Conservation (phyloP, 2,113 vertebrate species). For the Rhagologus leucostigma region DNA sequence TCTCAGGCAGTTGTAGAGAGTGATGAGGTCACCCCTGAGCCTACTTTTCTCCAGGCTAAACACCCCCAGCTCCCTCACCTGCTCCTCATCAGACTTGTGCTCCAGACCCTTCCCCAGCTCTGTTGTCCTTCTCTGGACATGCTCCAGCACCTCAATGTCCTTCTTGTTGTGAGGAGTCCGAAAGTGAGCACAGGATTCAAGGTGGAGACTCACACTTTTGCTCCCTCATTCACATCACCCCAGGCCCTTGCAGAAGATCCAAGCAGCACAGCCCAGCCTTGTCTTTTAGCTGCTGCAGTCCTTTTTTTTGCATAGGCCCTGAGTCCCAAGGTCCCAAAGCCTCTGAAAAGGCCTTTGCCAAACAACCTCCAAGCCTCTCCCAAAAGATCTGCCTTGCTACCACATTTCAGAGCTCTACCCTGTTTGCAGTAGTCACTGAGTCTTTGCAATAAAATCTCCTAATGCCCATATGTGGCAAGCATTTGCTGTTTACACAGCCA, state of each 20-base stretch:
- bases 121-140: fast-evolving
- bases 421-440: neutral
- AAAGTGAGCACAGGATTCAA: neutral
- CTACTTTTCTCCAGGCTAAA: neutral
- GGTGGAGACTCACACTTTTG: neutral
- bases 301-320: neutral
- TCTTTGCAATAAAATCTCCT: constrained; percentile 5
- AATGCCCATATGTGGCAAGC: constrained; percentile 61
- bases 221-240: neutral
- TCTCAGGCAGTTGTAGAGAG: neutral
- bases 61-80: neutral
- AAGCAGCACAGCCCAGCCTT: neutral
- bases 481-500: constrained; percentile 66
- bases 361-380: neutral
- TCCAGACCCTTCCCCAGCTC: neutral
- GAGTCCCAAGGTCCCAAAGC: neutral
- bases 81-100: no score
- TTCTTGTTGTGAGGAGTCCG: neutral
- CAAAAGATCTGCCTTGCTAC: neutral
- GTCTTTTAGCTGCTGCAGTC: neutral
- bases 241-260: neutral
- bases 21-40: neutral
- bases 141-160: neutral
- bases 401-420: neutral
- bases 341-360: neutral